These are phyloP conservation scores for Panthera leo DNA, from an alignment of 2,113 vertebrate species.

Conservation along the genomic window DNA sequence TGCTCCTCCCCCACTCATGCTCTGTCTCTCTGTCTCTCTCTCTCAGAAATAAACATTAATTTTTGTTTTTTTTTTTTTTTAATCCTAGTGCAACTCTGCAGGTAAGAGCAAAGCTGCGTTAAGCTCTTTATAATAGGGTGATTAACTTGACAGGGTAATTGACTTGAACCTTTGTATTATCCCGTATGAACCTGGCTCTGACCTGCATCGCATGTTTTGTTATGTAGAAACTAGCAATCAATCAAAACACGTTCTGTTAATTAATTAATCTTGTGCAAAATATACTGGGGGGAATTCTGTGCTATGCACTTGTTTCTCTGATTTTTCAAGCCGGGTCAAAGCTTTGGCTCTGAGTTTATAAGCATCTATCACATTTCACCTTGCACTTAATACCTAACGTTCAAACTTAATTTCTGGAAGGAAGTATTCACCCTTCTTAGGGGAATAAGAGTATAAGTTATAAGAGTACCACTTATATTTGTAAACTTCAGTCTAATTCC, in stretches of 20 bases:
- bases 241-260: background rate
- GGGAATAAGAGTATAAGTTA: too few species aligned
- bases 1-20: too few species aligned
- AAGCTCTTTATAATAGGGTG: background rate
- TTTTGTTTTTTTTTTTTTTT: background rate
- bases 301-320: background rate
- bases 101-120: background rate
- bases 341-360: background rate
- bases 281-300: background rate
- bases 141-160: background rate
- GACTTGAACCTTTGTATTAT: background rate
- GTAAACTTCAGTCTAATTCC: background rate
- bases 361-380: background rate
- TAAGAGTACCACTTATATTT: background rate
- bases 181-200: background rate
- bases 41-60: too few species aligned
- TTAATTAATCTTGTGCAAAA: background rate
- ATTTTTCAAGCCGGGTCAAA: background rate
- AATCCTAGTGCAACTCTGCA: background rate
- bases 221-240: constrained; percentile 6
- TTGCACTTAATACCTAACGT: background rate
- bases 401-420: background rate
- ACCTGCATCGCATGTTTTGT: background rate
- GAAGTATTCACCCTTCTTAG: background rate
- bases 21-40: too few species aligned